Evolutionary conservation across 2,797 vertebrate genomes (phyloP).

Genomic region (Gymnoscopelus braueri): DNA sequence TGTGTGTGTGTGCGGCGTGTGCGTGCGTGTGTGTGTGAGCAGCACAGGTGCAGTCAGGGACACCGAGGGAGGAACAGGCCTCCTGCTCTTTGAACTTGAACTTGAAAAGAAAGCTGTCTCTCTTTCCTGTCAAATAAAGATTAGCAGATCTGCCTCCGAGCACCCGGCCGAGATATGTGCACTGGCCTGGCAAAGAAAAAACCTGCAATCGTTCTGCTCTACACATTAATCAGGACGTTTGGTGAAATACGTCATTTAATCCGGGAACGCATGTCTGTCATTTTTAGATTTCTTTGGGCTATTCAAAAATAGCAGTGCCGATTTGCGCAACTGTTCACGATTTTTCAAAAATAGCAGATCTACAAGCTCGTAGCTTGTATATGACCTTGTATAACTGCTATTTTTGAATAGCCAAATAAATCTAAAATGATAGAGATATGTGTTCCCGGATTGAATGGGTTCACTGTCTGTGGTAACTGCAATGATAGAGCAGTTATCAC

Average conservation of each 20-base stretch:
- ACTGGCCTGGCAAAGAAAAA: slow-evolving; percentile 47
- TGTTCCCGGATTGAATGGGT: too few species aligned
- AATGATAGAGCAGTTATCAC: slow-evolving; percentile 20
- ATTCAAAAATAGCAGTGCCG: too few species aligned
- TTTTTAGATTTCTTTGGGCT: too few species aligned
- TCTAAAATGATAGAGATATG: too few species aligned
- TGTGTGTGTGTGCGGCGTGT: slow-evolving; percentile 10
- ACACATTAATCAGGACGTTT: not conserved
- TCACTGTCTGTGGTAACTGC: slow-evolving; percentile 10
- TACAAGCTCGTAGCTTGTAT: too few species aligned
- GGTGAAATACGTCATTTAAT: too few species aligned
- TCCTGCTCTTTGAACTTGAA: slow-evolving; percentile 82
- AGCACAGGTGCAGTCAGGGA: slow-evolving; percentile 83
- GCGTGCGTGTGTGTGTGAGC: slow-evolving; percentile 39
- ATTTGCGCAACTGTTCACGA: too few species aligned
- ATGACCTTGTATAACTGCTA: too few species aligned
- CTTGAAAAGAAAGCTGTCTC: slow-evolving; percentile 78
- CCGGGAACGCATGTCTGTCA: too few species aligned
- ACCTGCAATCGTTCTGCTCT: slow-evolving; percentile 13
- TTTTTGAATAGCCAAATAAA: too few species aligned
- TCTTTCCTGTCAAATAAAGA: slow-evolving; percentile 72
- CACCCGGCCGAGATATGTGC: slow-evolving; percentile 43
- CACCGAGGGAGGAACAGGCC: slow-evolving; percentile 64
- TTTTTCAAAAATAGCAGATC: too few species aligned
- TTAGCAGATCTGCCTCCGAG: slow-evolving; percentile 68